Evolutionary conservation across 2,888 invertebrate genomes (phyloP), one percentile per base, ranked within the genome.

Genomic region (Lycia hirtaria): DNA sequence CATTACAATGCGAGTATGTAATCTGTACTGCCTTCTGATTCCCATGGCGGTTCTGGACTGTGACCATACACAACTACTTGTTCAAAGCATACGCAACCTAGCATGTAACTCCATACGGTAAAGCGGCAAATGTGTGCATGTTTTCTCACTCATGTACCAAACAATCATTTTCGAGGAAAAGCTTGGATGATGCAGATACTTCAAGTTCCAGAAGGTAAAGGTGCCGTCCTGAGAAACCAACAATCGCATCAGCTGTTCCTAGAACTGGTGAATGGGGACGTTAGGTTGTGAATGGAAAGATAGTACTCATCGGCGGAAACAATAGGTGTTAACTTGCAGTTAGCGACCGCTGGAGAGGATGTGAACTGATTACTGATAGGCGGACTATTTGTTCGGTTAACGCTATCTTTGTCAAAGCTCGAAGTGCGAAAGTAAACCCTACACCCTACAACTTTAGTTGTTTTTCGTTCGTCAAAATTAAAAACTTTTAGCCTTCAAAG

Each of bases 41-140:
- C 89, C 90, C 90, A 88, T 88, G 88, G 87, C 87, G 85, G 73
- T 78, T 78, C 80, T 86, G 79, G 78, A 86, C 81, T 88, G 87
- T 83, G 78, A 81, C 78, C 71, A 68, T 73, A n/a, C n/a, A n/a
- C n/a, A n/a, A n/a, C 67, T 66, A 69, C 67, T 67, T 66, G 66
- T 67, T 73, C 72, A 70, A 65, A 60, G 66, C 64, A 62, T 72
- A 72, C 64, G 69, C 73, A 74, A 58, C 69, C 68, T 75, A 71
- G 67, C 80, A 74, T 80, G 65, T 52, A 74, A 57, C 56, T 61
- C 56, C 62, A 54, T 53, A 24, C 10, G 30, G 49, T 52, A 40
- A 9, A 14, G 33, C 20, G 4, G 24, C 15, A 41, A 43, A 32
- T 52, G 30, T 19, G n/a, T 33, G 22, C n/a, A 28, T 53, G 35